Conservation (phyloP, 2,113 vertebrate species). For the Corythoichthys haematopterus region DNA sequence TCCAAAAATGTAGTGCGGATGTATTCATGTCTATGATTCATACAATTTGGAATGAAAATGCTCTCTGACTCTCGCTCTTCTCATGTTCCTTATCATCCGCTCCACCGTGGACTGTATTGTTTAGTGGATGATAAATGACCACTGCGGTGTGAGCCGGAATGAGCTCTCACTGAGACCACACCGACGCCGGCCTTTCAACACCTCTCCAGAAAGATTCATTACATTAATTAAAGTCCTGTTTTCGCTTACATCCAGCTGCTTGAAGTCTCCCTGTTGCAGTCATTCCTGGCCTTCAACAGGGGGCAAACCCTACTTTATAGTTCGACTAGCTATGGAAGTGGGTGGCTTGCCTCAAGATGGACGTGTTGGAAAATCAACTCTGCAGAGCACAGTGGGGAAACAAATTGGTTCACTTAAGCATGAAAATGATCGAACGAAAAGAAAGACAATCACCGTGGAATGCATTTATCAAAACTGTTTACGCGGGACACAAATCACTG, state of each 20-base stretch:
- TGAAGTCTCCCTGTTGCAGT: slow-evolving; percentile 38
- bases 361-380: slow-evolving; percentile 73
- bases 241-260: slow-evolving; percentile 45
- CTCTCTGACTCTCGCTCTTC: slow-evolving; percentile 13
- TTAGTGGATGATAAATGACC: slow-evolving; percentile 62
- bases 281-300: slow-evolving; percentile 29
- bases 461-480: slow-evolving; percentile 75
- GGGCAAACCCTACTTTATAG: slow-evolving; percentile 25
- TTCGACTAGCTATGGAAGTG: slow-evolving; percentile 38
- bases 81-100: slow-evolving; percentile 51
- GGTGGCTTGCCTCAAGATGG: slow-evolving; percentile 54
- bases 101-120: slow-evolving; percentile 48
- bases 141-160: slow-evolving; percentile 45
- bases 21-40: slow-evolving; percentile 11
- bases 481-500: slow-evolving; percentile 54
- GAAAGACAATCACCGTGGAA: slow-evolving; percentile 62
- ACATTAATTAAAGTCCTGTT: slow-evolving; percentile 67
- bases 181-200: slow-evolving; percentile 57
- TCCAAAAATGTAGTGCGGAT: neutral
- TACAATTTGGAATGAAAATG: slow-evolving; percentile 15
- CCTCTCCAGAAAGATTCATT: slow-evolving; percentile 71
- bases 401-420: slow-evolving; percentile 76
- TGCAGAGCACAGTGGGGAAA: slow-evolving; percentile 65
- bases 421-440: slow-evolving; percentile 74
- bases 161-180: slow-evolving; percentile 54